Evolutionary conservation across 2,888 invertebrate genomes (phyloP).

Genomic region (Glaucopsyche alexis): DNA sequence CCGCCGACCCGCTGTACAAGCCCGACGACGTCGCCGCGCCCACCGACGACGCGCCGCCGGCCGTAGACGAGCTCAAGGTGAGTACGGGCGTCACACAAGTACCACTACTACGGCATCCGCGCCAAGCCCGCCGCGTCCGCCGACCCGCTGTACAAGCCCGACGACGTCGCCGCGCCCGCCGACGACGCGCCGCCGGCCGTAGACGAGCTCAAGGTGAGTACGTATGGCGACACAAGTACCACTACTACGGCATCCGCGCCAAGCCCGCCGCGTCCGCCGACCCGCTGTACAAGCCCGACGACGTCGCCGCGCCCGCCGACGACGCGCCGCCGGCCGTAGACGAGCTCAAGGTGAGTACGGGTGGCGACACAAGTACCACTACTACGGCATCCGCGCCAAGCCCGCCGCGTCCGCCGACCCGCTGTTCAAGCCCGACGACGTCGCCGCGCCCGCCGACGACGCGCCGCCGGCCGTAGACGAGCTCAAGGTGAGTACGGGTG

Average conservation of each 20-base stretch:
- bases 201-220: not conserved
- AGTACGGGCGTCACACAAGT: not conserved
- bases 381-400: constrained; percentile 99
- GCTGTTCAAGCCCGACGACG: constrained; percentile 37
- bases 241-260: constrained; percentile 99
- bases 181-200: not conserved
- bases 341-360: not conserved
- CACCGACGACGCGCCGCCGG: not conserved
- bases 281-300: constrained; percentile 38
- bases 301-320: constrained; percentile 22
- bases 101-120: constrained; percentile 91
- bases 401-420: constrained; percentile 51
- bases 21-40: constrained; percentile 32
- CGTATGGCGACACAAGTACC: constrained; percentile 88
- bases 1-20: constrained; percentile 39
- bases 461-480: not conserved
- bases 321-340: not conserved
- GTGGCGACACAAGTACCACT: constrained; percentile 91
- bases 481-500: not conserved
- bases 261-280: constrained; percentile 77
- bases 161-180: constrained; percentile 30
- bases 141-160: constrained; percentile 38
- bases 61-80: not conserved
- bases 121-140: constrained; percentile 83
- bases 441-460: constrained; percentile 15